Percentiles rank a stretch among this genome's conserved stretches.
phyloP scores from a whole-genome alignment of 2,888 invertebrate species.

The Drosophila stalkeri region DNA sequence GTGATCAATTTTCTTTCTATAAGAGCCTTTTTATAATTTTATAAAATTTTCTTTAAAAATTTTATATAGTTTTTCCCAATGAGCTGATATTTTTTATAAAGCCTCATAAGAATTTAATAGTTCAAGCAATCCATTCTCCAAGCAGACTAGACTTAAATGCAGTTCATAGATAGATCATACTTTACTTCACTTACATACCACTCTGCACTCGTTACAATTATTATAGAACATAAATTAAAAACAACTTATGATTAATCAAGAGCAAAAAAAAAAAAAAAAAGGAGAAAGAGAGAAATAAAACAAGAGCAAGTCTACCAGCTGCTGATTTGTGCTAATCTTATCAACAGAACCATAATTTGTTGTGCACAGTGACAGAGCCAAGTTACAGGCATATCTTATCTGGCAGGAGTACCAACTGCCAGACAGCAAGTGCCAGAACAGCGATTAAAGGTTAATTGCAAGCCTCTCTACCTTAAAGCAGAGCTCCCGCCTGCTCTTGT shows the following conservation, averaged over 20 bases:
- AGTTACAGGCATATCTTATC: conserved; percentile 55
- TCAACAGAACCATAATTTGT: conserved; percentile 77
- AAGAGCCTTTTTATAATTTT: too few species aligned
- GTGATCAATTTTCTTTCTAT: too few species aligned
- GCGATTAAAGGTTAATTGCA: conserved; percentile 70
- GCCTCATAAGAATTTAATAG: not conserved
- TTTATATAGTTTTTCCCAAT: too few species aligned
- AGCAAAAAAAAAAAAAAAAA: not conserved
- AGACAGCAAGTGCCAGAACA: conserved; percentile 62
- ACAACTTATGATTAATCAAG: conserved; percentile 54
- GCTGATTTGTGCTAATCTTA: conserved; percentile 64
- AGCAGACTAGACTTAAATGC: not conserved
- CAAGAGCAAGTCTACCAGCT: conserved; percentile 15
- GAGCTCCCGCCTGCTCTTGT: conserved; percentile 2
- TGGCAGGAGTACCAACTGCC: conserved; percentile 35
- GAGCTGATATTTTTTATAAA: too few species aligned
- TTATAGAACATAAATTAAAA: conserved; percentile 7
- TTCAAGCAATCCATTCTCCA: not conserved
- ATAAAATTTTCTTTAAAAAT: too few species aligned
- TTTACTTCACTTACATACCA: not conserved
- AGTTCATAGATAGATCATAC: not conserved
- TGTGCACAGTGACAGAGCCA: conserved; percentile 43
- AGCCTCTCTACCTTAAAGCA: not conserved
- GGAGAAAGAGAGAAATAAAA: conserved; percentile 6
- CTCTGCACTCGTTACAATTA: conserved; percentile 3